Evolutionary conservation across 2,113 vertebrate genomes (phyloP), one percentile per base, ranked within the genome.

Genomic region (Erythrocercus mccallii): DNA sequence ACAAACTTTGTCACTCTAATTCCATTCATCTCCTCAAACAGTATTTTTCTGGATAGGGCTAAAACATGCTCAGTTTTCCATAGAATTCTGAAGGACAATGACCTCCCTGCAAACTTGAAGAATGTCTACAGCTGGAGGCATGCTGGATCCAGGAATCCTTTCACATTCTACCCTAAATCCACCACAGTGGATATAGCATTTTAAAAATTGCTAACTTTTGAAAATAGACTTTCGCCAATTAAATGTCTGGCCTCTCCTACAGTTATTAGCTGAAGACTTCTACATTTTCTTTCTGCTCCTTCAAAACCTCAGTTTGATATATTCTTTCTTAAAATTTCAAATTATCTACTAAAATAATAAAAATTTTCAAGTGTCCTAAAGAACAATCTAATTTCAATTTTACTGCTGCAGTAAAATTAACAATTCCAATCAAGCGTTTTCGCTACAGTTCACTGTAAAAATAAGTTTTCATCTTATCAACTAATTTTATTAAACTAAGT

Each of bases 51-150:
- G 31, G 37, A 53, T 91, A 57, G 12, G 11, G 10, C 45, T 89
- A n/a, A 0, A 0, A 57, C 22, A 23, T 7, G 6, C 13, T 62
- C 33, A 62, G 78, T 23, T 84, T 86, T 38, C 37, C 7, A 5
- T 13, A 25, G 23, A 47, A 48, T 51, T 78, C 11, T 25, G 47
- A 78, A 92, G 30, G 35, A 40, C 33, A 33, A 35, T 0, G 1
- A 6, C 27, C 33, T 56, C 25, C 6, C 13, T 16, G 40, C 15
- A 76, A 82, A 48, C 11, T 21, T 38, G 53, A 60, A 72, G n/a
- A 12, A 47, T 44, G 31, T 9, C 54, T 28, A 6, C 57, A 94
- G 77, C 51, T 81, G 33, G 44, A 77, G 27, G 18, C 5, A 33
- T 2, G 20, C 31, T 50, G 31, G 37, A 27, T 45, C 42, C 76